These are phyloP conservation scores for Eristalinus sepulchralis DNA, from an alignment of 2,888 invertebrate species.

Conservation along the genomic window DNA sequence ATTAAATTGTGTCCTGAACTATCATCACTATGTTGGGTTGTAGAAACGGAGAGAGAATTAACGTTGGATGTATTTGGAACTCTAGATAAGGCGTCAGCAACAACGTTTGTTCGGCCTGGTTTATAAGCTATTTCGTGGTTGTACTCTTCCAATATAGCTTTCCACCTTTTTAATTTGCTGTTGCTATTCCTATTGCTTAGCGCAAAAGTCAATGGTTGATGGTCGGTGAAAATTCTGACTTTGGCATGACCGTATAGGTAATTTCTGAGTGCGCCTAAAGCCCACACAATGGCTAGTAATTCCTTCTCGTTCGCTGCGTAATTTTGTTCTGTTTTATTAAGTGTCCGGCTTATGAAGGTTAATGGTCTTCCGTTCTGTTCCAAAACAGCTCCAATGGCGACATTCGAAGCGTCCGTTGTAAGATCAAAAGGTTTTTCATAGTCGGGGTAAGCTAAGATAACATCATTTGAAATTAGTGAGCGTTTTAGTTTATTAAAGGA, in stretches of 20 bases:
- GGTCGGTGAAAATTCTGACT: conserved; percentile 36
- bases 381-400: conserved; percentile 35
- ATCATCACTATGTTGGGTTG: conserved; percentile 59
- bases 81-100: conserved; percentile 67
- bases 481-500: conserved; percentile 32
- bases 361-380: conserved; percentile 25
- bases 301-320: conserved; percentile 30
- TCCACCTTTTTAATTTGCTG: conserved; percentile 25
- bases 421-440: conserved; percentile 25
- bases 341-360: conserved; percentile 33
- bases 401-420: conserved; percentile 40
- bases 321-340: conserved; percentile 18
- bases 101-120: too few species aligned
- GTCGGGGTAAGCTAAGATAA: conserved; percentile 15
- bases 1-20: conserved; percentile 65
- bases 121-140: conserved; percentile 75
- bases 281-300: conserved; percentile 31
- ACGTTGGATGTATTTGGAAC: conserved; percentile 19
- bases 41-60: conserved; percentile 30
- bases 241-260: conserved; percentile 29
- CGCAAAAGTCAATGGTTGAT: too few species aligned
- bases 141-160: conserved; percentile 52
- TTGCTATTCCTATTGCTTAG: conserved; percentile 30
- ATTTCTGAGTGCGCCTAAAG: conserved; percentile 16
- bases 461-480: conserved; percentile 17